Evolutionary conservation across 2,797 vertebrate species (phyloP).

Genomic region (Mareca strepera): DNA sequence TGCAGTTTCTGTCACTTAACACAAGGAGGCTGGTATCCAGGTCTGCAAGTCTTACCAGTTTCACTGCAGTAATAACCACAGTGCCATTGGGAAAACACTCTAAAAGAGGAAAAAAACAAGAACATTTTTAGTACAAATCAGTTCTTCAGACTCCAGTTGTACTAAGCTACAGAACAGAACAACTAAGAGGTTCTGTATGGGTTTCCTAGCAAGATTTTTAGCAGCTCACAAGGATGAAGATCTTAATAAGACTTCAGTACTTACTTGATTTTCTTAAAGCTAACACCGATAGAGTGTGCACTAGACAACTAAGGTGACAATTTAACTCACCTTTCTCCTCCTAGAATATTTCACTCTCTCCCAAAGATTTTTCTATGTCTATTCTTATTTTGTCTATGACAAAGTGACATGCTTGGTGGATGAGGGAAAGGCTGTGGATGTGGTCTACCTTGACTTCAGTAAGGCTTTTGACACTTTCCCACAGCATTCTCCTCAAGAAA

Average conservation of each 20-base stretch:
- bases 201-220: neutral
- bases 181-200: fast-evolving
- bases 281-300: neutral
- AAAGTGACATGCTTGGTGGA: too few species aligned
- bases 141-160: neutral
- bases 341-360: neutral
- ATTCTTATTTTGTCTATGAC: too few species aligned
- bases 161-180: too few species aligned
- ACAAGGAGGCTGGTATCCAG: conserved; percentile 76
- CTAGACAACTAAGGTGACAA: neutral
- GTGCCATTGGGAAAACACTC: conserved; percentile 86
- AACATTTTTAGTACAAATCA: neutral
- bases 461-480: too few species aligned
- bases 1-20: conserved; percentile 80
- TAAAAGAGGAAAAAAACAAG: conserved; percentile 40
- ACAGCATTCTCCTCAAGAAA: too few species aligned
- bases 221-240: neutral
- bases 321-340: neutral
- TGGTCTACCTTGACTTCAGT: too few species aligned
- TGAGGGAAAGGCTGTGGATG: too few species aligned
- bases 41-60: conserved; percentile 72
- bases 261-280: neutral
- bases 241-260: neutral
- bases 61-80: conserved; percentile 79
- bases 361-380: neutral